Evolutionary conservation across 2,888 invertebrate genomes (phyloP), one percentile per base, ranked within the genome.

Genomic region (Volucella bombylans): DNA sequence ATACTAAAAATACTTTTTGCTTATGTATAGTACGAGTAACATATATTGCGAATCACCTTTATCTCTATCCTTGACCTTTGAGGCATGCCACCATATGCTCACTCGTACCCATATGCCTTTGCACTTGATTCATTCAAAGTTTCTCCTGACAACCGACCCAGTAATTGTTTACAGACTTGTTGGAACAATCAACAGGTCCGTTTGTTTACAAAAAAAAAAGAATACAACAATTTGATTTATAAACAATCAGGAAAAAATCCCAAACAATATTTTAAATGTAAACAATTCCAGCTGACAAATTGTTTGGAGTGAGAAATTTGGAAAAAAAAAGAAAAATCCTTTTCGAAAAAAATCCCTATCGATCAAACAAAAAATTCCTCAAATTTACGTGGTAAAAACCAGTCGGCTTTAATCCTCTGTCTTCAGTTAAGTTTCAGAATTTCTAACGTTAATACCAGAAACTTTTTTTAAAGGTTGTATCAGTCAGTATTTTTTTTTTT

Each of bases 301-400:
- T 23, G 31, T 73, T 71, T 43, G 11, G n/a, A 72, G 71, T 23
- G 4, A 31, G 39, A 11, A 43, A 52, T 14, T 43, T 4, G 45
- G 9, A 47, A 12, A n/a, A 23, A 49, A 31, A 61, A 62, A 31
- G 10, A 43, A 55, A 62, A 64, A 49, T 50, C 55, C 45, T 15
- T 59, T 38, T 18, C 4, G 6, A 59, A 67, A 31, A 68, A 83
- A 82, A 52, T 4, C 14, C 31, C 45, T 85, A 85, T 85, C 81
- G 85, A 85, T 80, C 81, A 85, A 85, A 85, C 85, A 85, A 80
- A 80, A 80, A 62, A 76, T 68, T 57, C 68, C 67, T 76, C 57
- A 74, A 80, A 62, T 74, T 81, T 76, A 68, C 31, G 55, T 9
- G 31, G 62, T 64, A 71, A 85, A 71, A 83, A 76, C 45, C 31